Conservation (phyloP, 1,140 invertebrate genomes). For the Littorina saxatilis region DNA sequence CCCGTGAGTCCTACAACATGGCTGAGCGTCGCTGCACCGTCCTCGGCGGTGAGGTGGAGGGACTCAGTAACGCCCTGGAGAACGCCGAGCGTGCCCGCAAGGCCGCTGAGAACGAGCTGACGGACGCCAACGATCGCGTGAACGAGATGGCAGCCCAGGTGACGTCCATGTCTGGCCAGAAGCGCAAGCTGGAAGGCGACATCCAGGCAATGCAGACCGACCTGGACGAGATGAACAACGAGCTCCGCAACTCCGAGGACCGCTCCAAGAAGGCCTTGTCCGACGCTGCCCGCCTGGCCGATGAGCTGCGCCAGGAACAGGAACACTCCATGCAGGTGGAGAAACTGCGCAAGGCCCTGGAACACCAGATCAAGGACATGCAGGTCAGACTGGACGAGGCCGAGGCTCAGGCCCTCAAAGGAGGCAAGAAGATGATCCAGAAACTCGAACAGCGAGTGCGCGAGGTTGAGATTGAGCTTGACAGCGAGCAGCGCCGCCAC, state of each 20-base stretch:
- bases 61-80: conserved; percentile 95
- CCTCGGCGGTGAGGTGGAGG: conserved; percentile 96
- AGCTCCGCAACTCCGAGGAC: conserved; percentile 71
- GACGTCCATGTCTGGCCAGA: conserved; percentile 93
- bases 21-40: conserved; percentile 97
- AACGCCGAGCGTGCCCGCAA: conserved; percentile 95
- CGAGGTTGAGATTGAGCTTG: conserved; percentile 97
- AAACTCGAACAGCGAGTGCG: conserved; percentile 79
- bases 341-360: conserved; percentile 97
- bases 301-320: conserved; percentile 98
- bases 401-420: conserved; percentile 97
- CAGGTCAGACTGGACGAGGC: conserved; percentile 95
- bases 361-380: conserved; percentile 98
- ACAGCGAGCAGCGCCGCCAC: conserved; percentile 98
- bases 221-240: conserved; percentile 74
- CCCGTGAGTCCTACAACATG: conserved; percentile 95
- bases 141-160: conserved; percentile 96
- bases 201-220: conserved; percentile 91
- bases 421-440: conserved; percentile 89
- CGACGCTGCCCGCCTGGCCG: conserved; percentile 96
- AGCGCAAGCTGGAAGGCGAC: conserved; percentile 99
- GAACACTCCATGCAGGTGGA: conserved; percentile 98
- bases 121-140: conserved; percentile 97
- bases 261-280: conserved; percentile 90
- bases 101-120: conserved; percentile 96